Conservation (phyloP, 2,888 invertebrate species). For the Eupithecia pulchellata region DNA sequence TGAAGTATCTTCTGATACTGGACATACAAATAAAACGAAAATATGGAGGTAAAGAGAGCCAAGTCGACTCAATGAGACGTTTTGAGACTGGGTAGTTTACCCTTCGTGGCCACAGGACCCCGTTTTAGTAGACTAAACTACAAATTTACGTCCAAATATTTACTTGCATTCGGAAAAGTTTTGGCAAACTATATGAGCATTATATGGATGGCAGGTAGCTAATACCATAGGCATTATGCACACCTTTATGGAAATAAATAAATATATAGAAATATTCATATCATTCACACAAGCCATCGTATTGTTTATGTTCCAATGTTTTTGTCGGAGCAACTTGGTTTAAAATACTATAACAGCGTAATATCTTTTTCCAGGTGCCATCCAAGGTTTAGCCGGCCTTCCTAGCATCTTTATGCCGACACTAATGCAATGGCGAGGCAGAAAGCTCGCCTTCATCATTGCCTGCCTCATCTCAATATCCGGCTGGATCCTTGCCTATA, state of each 20-base stretch:
- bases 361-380: constrained; percentile 40
- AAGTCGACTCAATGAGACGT: not conserved
- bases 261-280: too few species aligned
- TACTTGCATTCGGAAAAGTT: not conserved
- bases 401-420: constrained; percentile 41
- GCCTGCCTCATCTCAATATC: constrained; percentile 34
- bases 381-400: constrained; percentile 44
- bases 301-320: too few species aligned
- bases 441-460: constrained; percentile 39
- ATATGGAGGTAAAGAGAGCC: not conserved
- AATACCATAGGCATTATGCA: too few species aligned
- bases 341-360: too few species aligned
- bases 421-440: constrained; percentile 43
- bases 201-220: too few species aligned
- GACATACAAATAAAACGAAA: too few species aligned
- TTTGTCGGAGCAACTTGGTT: too few species aligned
- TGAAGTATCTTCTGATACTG: too few species aligned
- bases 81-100: not conserved
- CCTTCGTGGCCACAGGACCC: not conserved
- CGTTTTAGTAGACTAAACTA: not conserved
- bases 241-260: too few species aligned
- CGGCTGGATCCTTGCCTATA: constrained; percentile 41
- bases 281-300: too few species aligned
- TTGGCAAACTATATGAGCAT: not conserved
- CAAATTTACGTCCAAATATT: not conserved